Base-by-base conservation (phyloP, 2,888 invertebrate species). In the Druceiella hillmani region DNA sequence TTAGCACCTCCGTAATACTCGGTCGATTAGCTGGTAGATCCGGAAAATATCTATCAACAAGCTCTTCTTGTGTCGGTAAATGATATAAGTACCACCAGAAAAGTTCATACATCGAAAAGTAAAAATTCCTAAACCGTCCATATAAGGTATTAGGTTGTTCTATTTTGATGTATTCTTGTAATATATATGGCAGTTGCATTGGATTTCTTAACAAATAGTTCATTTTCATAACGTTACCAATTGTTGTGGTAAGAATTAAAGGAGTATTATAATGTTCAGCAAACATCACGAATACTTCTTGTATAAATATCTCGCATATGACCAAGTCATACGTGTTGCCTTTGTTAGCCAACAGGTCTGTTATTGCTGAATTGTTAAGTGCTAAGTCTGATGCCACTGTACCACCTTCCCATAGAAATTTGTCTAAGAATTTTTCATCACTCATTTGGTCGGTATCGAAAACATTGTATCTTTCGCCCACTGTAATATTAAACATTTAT, bases 61-160 rank as follows among this genome's bases (percentile, higher is more conserved):
- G 45, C 3, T 52, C 51, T 26, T 68, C 64, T 2, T 72, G 68
- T 38, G 59, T 53, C 5, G 55, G 55, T 28, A 72, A 49, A 47
- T 59, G 65, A 58, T 62, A 63, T 43, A 53, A 62, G 30, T 52
- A 60, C 64, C 66, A 69, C 56, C 63, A 61, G 16, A 64, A 29
- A 34, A 58, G 65, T 43, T 72, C 71, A 20, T 68, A 69, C 0
- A 53, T 26, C 2, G 13, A 27, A 9, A 10, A 27, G 30, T 66
- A 68, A 0, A 70, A 57, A 50, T 78, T 81, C 15, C 61, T 53
- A 1, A 76, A 28, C 44, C 81, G 57, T 12, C 56, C 65, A 50
- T 57, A 55, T 44, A 82, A 77, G 24, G 58, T 71, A 58, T 74
- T 72, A 14, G 75, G 74, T 1, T 70, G 61, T 24, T 59, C 54